Conservation (phyloP, 2,113 vertebrate genomes). For the Hemiscyllium ocellatum region DNA sequence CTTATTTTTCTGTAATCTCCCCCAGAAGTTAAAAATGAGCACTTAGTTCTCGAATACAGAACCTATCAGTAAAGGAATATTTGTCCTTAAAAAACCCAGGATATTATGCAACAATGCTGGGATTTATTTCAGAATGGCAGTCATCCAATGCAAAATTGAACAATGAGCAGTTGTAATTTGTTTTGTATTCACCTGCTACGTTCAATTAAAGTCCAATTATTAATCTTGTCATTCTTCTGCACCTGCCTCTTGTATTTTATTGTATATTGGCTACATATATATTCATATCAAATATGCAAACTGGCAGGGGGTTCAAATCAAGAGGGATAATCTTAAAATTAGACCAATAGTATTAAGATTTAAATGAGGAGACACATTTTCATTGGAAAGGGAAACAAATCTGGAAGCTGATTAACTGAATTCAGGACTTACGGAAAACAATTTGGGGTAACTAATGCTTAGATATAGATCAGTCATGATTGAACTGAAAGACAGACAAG, state of each 20-base stretch:
- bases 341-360: too few species aligned
- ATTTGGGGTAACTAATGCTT: too few species aligned
- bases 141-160: neutral
- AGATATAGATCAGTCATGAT: too few species aligned
- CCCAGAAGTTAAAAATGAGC: neutral
- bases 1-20: neutral
- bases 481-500: too few species aligned
- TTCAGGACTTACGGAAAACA: too few species aligned
- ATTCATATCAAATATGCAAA: neutral
- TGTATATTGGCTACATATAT: neutral
- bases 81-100: neutral
- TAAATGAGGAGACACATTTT: too few species aligned
- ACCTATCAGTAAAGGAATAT: neutral
- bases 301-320: neutral
- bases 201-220: neutral
- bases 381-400: too few species aligned
- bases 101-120: too few species aligned
- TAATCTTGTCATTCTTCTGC: neutral
- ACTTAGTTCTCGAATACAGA: neutral
- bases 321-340: neutral
- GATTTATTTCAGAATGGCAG: neutral
- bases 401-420: too few species aligned
- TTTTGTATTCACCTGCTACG: neutral
- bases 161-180: neutral
- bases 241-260: neutral